A percentile compares a stretch with the other conserved stretches of the same genome.
Evolutionary conservation across 1,140 invertebrate species (phyloP).

Genomic region (Diprion similis): DNA sequence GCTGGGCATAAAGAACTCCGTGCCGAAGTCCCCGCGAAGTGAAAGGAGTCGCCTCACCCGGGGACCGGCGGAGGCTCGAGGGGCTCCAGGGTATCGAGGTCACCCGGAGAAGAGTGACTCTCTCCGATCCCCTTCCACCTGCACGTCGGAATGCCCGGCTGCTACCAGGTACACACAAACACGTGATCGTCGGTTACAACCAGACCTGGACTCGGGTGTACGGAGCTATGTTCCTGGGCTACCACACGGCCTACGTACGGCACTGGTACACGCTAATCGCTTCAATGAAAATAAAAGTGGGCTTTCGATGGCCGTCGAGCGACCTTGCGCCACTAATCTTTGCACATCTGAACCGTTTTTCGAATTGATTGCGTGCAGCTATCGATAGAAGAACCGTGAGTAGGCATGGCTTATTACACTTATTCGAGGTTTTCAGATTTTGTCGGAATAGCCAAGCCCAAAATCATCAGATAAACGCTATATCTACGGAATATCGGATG

Average conservation of each 20-base stretch:
- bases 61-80: constrained; percentile 41
- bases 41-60: constrained; percentile 48
- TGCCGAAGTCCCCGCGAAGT: constrained; percentile 51
- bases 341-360: constrained; percentile 24
- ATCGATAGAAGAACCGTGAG: too few species aligned
- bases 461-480: too few species aligned
- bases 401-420: too few species aligned
- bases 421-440: too few species aligned
- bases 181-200: too few species aligned
- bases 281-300: constrained; percentile 40
- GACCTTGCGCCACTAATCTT: constrained; percentile 40
- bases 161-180: too few species aligned
- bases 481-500: too few species aligned
- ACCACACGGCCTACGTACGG: not conserved
- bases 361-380: not conserved
- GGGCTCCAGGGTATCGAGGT: constrained; percentile 54
- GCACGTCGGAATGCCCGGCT: too few species aligned
- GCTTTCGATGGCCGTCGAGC: constrained; percentile 11
- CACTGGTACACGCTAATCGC: not conserved
- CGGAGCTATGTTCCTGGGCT: not conserved
- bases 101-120: constrained; percentile 41
- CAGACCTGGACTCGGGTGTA: not conserved
- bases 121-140: constrained; percentile 12
- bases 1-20: constrained; percentile 41
- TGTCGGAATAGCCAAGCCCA: too few species aligned